Conservation (phyloP, 2,888 invertebrate species). For the Temnothorax ravouxi region DNA sequence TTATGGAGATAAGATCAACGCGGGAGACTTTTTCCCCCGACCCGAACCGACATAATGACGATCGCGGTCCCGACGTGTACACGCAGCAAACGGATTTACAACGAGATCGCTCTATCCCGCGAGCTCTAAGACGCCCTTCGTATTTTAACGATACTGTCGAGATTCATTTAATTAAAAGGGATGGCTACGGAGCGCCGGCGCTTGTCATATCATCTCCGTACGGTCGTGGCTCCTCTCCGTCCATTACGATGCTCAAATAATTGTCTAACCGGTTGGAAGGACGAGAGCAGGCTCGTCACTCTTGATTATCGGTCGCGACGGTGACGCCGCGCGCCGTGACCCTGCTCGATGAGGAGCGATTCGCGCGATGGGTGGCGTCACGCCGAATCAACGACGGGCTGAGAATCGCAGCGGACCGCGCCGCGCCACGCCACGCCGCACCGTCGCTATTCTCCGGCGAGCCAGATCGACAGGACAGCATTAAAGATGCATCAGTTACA, state of each 20-base stretch:
- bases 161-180: constrained; percentile 54
- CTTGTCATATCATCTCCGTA: constrained; percentile 44
- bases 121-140: constrained; percentile 24
- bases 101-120: constrained; percentile 24
- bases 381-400: constrained; percentile 7
- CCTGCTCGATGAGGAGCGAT: constrained; percentile 38
- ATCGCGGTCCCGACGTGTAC: constrained; percentile 3
- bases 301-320: constrained; percentile 68
- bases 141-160: constrained; percentile 54
- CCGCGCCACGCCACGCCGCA: no score
- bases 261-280: constrained; percentile 47
- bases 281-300: constrained; percentile 50
- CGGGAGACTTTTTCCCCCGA: neutral
- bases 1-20: constrained; percentile 35
- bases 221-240: constrained; percentile 24
- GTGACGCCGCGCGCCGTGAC: constrained; percentile 36
- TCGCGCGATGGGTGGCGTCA: constrained; percentile 40
- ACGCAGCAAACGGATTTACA: constrained; percentile 31
- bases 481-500: constrained; percentile 72
- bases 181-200: constrained; percentile 40
- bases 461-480: constrained; percentile 64
- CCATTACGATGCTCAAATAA: constrained; percentile 53
- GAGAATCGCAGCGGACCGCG: constrained; percentile 47
- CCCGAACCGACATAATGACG: constrained; percentile 10
- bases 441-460: constrained; percentile 18